Conservation (phyloP, 2,888 invertebrate genomes). For the Ornithoptera alexandrae region DNA sequence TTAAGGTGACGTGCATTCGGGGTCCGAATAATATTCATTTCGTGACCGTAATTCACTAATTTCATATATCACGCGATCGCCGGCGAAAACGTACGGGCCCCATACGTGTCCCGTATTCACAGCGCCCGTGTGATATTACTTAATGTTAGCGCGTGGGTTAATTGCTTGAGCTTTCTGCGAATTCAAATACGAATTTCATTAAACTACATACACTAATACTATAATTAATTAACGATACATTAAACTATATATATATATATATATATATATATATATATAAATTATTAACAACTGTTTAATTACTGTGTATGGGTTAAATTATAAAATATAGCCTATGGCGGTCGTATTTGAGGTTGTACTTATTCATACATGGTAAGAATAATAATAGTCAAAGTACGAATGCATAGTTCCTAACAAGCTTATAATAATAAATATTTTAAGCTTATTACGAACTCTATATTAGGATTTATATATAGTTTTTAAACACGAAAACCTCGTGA, state of each 20-base stretch:
- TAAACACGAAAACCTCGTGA: too few relatives aligned
- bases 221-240: background rate
- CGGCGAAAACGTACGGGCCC: conserved; percentile 34
- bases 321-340: too few relatives aligned
- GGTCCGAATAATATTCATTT: conserved; percentile 28
- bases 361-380: too few relatives aligned
- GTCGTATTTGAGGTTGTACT: background rate
- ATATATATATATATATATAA: background rate
- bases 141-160: conserved; percentile 5
- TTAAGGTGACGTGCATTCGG: conserved; percentile 14
- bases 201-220: conserved; percentile 10
- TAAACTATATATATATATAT: background rate
- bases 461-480: too few relatives aligned
- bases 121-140: conserved; percentile 22
- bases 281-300: background rate
- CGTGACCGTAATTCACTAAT: conserved; percentile 31
- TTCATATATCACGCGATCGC: conserved; percentile 35
- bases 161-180: conserved; percentile 15
- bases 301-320: too few relatives aligned
- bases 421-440: too few relatives aligned
- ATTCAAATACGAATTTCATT: conserved; percentile 14
- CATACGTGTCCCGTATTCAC: conserved; percentile 26
- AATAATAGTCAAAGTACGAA: too few relatives aligned
- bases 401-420: too few relatives aligned
- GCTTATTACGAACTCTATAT: too few relatives aligned